A percentile compares a stretch with the other conserved stretches of the same genome.
These are phyloP conservation scores for Blastomussa wellsi DNA, from an alignment of 92 coral and sea anemone species.

Conservation along the genomic window DNA sequence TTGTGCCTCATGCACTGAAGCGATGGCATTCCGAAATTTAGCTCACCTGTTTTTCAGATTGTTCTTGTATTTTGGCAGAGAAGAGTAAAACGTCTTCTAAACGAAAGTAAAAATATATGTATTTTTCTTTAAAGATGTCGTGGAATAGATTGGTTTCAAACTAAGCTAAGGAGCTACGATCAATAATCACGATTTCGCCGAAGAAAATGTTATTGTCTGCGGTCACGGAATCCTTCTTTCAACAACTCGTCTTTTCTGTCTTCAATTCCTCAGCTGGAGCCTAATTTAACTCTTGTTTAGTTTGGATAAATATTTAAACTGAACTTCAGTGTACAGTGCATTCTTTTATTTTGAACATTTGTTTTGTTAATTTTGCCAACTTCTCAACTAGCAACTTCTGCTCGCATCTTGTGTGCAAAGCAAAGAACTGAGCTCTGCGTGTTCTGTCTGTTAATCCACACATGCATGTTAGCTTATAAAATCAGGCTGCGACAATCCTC, in stretches of 20 bases:
- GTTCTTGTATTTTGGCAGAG: not conserved
- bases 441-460: not conserved
- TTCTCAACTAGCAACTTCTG: no score
- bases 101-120: not conserved
- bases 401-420: no score
- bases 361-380: not conserved
- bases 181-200: not conserved
- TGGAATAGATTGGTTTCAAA: not conserved
- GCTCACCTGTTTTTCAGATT: constrained; percentile 9
- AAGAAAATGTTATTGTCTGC: not conserved
- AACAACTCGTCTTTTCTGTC: not conserved
- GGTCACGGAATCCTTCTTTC: not conserved
- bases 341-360: not conserved
- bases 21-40: not conserved
- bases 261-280: constrained; percentile 16
- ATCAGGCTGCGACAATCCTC: not conserved
- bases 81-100: not conserved
- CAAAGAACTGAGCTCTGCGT: not conserved
- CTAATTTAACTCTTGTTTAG: not conserved
- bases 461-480: no score
- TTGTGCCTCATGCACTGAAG: not conserved
- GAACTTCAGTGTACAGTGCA: not conserved
- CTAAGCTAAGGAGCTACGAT: not conserved
- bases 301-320: not conserved
- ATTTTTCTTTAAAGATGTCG: no score